Evolutionary conservation across 64 coral and sea anemone species (phyloP).

Genomic region (Stichodactyla helianthus): DNA sequence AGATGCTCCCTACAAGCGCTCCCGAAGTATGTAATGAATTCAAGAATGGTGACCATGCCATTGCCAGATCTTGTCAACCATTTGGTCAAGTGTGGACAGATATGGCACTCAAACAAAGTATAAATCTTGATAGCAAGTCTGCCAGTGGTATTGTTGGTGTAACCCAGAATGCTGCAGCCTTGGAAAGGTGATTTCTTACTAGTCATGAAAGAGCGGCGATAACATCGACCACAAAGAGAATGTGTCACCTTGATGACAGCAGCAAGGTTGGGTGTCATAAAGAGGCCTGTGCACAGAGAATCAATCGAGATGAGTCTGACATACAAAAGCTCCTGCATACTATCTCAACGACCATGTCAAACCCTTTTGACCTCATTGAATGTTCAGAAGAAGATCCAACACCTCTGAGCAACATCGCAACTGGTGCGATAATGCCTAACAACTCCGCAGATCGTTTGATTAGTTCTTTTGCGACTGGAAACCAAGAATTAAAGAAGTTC

Average conservation of each 20-base stretch:
- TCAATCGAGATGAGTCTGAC: too few species aligned
- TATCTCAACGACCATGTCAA: too few species aligned
- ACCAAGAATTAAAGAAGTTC: too few species aligned
- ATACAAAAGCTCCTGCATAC: too few species aligned
- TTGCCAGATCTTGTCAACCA: slow-evolving; percentile 15
- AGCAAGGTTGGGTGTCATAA: background rate
- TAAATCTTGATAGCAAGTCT: slow-evolving; percentile 33
- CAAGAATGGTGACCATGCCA: background rate
- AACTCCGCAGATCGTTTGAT: too few species aligned
- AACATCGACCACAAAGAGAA: slow-evolving; percentile 8
- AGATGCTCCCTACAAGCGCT: background rate
- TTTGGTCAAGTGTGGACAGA: slow-evolving; percentile 36
- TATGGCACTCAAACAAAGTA: slow-evolving; percentile 36
- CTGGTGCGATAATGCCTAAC: too few species aligned
- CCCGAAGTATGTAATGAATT: slow-evolving; percentile 18
- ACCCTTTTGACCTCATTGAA: too few species aligned
- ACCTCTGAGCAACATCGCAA: too few species aligned
- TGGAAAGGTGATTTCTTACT: slow-evolving; percentile 24
- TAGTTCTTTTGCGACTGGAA: too few species aligned
- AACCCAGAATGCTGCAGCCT: background rate
- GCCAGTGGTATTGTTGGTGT: slow-evolving; percentile 36
- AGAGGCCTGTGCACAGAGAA: background rate
- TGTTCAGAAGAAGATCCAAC: too few species aligned
- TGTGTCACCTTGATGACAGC: background rate
- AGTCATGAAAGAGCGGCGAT: slow-evolving; percentile 26